Percentiles rank a stretch among this genome's conserved stretches.
Evolutionary conservation across 2,888 invertebrate genomes (phyloP).

Genomic region (Chrysodeixis includens): DNA sequence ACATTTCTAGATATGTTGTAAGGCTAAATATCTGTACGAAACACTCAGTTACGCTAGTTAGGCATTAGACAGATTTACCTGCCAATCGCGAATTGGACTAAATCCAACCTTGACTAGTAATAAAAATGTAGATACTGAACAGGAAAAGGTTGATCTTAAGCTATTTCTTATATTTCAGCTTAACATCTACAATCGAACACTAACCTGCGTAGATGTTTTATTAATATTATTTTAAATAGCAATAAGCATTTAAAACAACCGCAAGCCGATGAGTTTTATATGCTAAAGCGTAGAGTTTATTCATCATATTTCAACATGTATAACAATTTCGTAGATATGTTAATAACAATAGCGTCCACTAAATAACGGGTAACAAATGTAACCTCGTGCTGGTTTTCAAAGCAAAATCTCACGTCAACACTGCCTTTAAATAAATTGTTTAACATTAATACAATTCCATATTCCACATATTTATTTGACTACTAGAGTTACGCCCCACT

Average conservation of each 20-base stretch:
- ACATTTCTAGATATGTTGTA: slow-evolving; percentile 2
- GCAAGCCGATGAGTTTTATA: too few species aligned
- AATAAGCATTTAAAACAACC: too few species aligned
- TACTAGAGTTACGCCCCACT: neutral
- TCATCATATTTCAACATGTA: slow-evolving; percentile 1
- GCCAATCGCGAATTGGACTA: neutral
- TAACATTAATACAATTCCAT: neutral
- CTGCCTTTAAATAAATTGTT: slow-evolving; percentile 1
- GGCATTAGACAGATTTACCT: slow-evolving; percentile 2
- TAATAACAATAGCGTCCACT: slow-evolving; percentile 3
- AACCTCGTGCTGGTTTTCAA: slow-evolving; percentile 3
- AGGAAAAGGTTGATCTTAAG: neutral
- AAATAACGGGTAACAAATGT: slow-evolving; percentile 1
- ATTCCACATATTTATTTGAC: neutral
- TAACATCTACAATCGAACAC: neutral
- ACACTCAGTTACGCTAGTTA: neutral
- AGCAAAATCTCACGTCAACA: slow-evolving; percentile 2
- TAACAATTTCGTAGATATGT: neutral
- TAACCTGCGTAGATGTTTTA: too few species aligned
- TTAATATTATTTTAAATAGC: too few species aligned
- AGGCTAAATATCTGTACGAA: neutral
- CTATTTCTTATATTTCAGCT: neutral
- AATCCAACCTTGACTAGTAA: neutral
- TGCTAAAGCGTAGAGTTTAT: neutral
- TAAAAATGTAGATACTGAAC: neutral